Conservation (phyloP, 1,140 invertebrate genomes). For the Brachionus rubens region DNA sequence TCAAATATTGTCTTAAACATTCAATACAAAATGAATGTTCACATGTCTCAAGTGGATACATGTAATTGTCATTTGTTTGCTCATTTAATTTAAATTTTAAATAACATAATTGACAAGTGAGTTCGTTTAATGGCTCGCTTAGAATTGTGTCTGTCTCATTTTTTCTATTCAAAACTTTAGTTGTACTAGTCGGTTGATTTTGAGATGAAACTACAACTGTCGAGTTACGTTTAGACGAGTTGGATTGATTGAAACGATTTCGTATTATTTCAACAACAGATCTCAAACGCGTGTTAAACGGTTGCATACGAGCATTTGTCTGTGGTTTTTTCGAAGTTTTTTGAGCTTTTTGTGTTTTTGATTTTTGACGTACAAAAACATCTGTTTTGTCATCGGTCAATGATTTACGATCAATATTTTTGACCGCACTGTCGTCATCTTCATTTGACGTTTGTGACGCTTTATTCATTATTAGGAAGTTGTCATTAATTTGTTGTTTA, state of each 20-base stretch:
- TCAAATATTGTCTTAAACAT: conserved; percentile 33
- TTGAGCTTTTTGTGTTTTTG: not conserved
- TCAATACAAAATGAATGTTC: conserved; percentile 40
- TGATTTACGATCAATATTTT: not conserved
- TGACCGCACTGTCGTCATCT: not conserved
- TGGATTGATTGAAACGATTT: conserved; percentile 2
- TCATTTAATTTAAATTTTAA: not conserved
- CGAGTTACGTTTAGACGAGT: not conserved
- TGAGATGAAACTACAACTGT: not conserved
- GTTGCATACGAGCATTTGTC: not conserved
- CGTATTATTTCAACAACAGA: conserved; percentile 27
- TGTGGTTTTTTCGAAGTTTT: not conserved
- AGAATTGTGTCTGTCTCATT: too few relatives aligned
- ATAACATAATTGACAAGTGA: not conserved
- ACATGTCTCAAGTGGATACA: conserved; percentile 35
- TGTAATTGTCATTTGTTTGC: not conserved
- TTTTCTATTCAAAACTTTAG: too few relatives aligned
- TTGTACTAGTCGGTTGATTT: not conserved
- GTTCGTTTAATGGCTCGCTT: not conserved
- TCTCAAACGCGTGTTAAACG: not conserved
- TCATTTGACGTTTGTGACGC: conserved; percentile 14
- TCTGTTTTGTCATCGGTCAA: not conserved
- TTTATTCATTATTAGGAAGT: conserved; percentile 29
- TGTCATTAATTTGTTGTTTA: conserved; percentile 1
- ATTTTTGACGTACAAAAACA: not conserved